Conservation (phyloP, 2,797 vertebrate species). For the Sebastes dallii region DNA sequence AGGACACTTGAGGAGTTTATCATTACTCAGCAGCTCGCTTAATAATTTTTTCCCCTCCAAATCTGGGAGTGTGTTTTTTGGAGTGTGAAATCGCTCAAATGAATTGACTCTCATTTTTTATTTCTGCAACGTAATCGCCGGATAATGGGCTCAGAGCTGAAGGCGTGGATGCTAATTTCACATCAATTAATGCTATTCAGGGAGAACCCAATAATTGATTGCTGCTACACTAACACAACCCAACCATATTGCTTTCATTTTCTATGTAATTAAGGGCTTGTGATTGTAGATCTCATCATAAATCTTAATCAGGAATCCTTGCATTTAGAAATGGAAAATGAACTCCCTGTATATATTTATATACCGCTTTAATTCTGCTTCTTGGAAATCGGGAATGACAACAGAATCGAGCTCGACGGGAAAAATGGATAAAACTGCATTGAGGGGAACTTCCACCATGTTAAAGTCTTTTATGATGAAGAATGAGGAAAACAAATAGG, state of each 20-base stretch:
- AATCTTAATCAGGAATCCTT: slow-evolving; percentile 65
- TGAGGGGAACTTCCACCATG: not conserved
- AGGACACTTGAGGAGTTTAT: slow-evolving; percentile 57
- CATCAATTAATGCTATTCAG: slow-evolving; percentile 79
- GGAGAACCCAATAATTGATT: slow-evolving; percentile 73
- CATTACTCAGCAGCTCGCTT: slow-evolving; percentile 64
- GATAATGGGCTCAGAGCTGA: slow-evolving; percentile 74
- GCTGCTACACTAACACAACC: slow-evolving; percentile 59
- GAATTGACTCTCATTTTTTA: slow-evolving; percentile 67
- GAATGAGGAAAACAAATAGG: not conserved
- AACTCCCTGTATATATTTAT: slow-evolving; percentile 37
- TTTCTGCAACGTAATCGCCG: slow-evolving; percentile 69
- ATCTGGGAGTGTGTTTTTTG: slow-evolving; percentile 65
- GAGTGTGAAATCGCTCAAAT: slow-evolving; percentile 74
- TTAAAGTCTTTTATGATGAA: not conserved
- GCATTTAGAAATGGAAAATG: slow-evolving; percentile 36
- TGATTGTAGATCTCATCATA: slow-evolving; percentile 52
- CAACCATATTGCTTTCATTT: slow-evolving; percentile 69
- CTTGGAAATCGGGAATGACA: not conserved
- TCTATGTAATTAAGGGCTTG: slow-evolving; percentile 59
- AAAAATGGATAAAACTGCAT: not conserved
- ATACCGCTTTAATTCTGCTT: not conserved
- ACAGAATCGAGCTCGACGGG: not conserved
- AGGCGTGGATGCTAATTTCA: slow-evolving; percentile 76
- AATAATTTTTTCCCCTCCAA: slow-evolving; percentile 52